A percentile compares a stretch with the other conserved stretches of the same genome.
Conservation (phyloP, 2,888 invertebrate species). For the Antheraea assamensis region DNA sequence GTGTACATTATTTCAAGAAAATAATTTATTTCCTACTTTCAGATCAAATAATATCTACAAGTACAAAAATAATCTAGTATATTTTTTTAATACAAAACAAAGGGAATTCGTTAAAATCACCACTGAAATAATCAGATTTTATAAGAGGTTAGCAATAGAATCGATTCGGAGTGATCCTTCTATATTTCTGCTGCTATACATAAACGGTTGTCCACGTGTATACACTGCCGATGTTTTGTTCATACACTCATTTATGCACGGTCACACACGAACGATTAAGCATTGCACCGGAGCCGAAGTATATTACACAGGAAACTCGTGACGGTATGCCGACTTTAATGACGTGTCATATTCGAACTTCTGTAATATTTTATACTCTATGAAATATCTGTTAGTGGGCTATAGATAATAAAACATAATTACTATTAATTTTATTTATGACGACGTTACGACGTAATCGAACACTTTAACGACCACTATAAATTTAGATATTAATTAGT, state of each 20-base stretch:
- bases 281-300: slow-evolving; percentile 32
- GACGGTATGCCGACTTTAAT: slow-evolving; percentile 44
- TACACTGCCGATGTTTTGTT: slow-evolving; percentile 5
- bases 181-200: background rate
- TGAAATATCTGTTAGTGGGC: slow-evolving; percentile 21
- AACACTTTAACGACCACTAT: background rate
- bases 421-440: slow-evolving; percentile 4
- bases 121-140: background rate
- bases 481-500: background rate
- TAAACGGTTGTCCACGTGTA: background rate
- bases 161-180: background rate
- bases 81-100: too few species aligned
- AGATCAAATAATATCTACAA: too few species aligned
- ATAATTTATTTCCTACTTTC: too few species aligned
- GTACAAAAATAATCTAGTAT: too few species aligned
- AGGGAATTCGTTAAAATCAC: background rate
- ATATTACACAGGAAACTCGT: slow-evolving; percentile 37
- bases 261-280: slow-evolving; percentile 63
- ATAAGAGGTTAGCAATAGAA: background rate
- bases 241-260: slow-evolving; percentile 61
- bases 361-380: slow-evolving; percentile 37
- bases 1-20: too few species aligned
- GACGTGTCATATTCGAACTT: slow-evolving; percentile 32
- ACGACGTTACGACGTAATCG: background rate
- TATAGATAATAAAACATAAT: background rate